A percentile compares a stretch with the other conserved stretches of the same genome.
Evolutionary conservation across 1,140 invertebrate species (phyloP).

Genomic region (Helicoverpa armigera): DNA sequence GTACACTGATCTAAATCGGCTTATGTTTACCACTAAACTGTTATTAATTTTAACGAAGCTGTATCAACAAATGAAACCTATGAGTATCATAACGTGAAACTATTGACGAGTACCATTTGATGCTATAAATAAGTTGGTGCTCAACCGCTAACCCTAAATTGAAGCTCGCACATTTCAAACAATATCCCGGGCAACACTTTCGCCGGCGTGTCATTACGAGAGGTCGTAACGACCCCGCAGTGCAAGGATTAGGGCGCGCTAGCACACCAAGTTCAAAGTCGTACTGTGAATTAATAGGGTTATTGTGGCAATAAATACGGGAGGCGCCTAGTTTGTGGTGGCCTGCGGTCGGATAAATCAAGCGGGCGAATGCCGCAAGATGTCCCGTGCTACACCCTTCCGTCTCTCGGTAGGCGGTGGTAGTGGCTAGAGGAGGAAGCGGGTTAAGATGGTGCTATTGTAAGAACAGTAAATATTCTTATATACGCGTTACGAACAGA

Average conservation of each 20-base stretch:
- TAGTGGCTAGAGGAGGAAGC: constrained; percentile 2
- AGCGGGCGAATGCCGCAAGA: constrained; percentile 74
- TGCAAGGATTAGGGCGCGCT: constrained; percentile 50
- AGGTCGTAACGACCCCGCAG: constrained; percentile 58
- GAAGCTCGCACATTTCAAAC: constrained; percentile 46
- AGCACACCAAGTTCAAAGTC: constrained; percentile 71
- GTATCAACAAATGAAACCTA: neutral
- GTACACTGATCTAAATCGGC: neutral
- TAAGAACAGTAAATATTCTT: neutral
- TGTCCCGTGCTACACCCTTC: constrained; percentile 71
- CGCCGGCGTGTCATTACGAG: constrained; percentile 57
- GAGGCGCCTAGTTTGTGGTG: constrained; percentile 79
- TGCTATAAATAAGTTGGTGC: constrained; percentile 3
- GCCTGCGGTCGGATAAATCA: constrained; percentile 81
- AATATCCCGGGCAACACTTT: constrained; percentile 44
- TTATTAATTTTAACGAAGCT: neutral
- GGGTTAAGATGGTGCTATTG: neutral
- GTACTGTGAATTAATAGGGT: constrained; percentile 82
- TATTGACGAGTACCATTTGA: constrained; percentile 1
- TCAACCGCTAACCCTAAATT: constrained; percentile 42
- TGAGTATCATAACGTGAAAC: neutral
- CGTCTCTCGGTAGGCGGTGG: constrained; percentile 27
- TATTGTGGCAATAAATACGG: constrained; percentile 84
- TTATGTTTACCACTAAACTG: neutral
- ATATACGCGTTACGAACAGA: too few relatives aligned